These are phyloP conservation scores for Eulimnadia texana DNA, from an alignment of 1,140 invertebrate species.

Conservation along the genomic window DNA sequence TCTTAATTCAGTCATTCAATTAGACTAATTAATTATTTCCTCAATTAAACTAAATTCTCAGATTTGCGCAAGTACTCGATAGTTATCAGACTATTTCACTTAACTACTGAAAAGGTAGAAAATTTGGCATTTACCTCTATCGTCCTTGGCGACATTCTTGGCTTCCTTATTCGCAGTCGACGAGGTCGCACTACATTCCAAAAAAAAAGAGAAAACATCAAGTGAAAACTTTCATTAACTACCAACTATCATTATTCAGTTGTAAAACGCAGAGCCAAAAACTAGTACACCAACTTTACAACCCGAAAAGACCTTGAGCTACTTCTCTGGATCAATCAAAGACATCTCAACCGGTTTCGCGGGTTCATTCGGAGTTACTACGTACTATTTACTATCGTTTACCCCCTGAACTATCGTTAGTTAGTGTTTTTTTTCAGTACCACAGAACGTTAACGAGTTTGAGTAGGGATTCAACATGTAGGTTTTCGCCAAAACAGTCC, in stretches of 20 bases:
- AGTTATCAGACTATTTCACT: no score
- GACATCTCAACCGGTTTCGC: no score
- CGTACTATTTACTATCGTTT: no score
- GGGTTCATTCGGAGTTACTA: no score
- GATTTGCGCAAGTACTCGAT: no score
- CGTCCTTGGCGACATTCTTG: constrained; percentile 16
- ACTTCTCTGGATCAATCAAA: no score
- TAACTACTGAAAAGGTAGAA: background rate
- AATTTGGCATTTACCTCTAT: constrained; percentile 16
- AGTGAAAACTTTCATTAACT: background rate
- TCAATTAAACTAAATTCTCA: no score
- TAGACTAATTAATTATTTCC: no score
- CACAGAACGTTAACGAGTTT: background rate
- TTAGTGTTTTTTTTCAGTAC: background rate
- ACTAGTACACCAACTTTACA: no score
- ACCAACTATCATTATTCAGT: background rate
- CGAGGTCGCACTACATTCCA: background rate
- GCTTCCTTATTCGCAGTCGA: constrained; percentile 4
- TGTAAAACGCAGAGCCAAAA: no score
- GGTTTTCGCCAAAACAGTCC: background rate
- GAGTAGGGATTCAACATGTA: background rate
- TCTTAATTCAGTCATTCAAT: no score
- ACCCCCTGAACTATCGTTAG: background rate
- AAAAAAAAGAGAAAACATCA: background rate
- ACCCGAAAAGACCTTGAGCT: no score